Conservation (phyloP, 2,113 vertebrate species). For the Silurus asotus region DNA sequence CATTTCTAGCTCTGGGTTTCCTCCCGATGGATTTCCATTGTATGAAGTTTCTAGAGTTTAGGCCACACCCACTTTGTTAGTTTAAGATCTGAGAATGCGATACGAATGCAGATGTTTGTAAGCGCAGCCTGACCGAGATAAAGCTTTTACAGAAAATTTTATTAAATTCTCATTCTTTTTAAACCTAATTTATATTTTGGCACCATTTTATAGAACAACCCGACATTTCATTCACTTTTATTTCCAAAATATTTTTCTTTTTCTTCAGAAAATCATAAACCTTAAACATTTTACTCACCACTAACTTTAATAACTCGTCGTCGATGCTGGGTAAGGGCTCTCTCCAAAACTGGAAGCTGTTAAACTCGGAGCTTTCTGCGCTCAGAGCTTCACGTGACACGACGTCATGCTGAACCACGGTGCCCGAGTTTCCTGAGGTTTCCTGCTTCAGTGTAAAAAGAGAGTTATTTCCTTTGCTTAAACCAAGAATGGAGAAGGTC, state of each 20-base stretch:
- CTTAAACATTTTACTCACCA: constrained; percentile 73
- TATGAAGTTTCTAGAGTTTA: too few relatives aligned
- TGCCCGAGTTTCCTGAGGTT: constrained; percentile 30
- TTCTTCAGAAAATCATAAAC: not conserved
- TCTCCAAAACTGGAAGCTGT: constrained; percentile 88
- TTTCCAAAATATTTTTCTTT: too few relatives aligned
- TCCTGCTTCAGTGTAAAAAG: constrained; percentile 7
- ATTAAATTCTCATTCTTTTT: not conserved
- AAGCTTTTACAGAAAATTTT: not conserved
- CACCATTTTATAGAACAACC: not conserved
- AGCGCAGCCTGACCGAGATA: not conserved
- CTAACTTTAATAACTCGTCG: constrained; percentile 75
- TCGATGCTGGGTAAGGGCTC: constrained; percentile 78
- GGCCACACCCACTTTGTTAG: too few relatives aligned
- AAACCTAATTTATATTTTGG: not conserved
- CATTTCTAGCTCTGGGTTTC: too few relatives aligned
- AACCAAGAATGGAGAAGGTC: not conserved
- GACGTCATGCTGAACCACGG: not conserved
- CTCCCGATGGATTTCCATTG: too few relatives aligned
- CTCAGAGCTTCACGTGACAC: not conserved
- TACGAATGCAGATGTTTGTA: not conserved
- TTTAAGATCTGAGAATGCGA: too few relatives aligned
- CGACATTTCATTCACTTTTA: not conserved
- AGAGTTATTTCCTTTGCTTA: not conserved
- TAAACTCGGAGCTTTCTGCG: constrained; percentile 64